Conservation (phyloP, 2,888 invertebrate genomes). For the Lagria hirta region DNA sequence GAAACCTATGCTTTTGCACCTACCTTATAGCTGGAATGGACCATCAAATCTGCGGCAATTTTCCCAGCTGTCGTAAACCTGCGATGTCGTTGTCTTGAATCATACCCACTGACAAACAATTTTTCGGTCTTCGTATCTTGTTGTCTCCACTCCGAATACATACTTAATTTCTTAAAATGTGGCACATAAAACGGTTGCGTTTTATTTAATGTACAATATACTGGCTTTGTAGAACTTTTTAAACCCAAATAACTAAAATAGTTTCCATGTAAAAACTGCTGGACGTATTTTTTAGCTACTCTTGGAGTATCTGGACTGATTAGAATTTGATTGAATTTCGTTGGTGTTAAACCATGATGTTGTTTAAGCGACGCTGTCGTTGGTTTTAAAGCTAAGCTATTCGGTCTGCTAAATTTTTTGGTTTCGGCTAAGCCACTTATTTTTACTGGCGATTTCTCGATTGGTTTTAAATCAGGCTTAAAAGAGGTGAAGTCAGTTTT, state of each 20-base stretch:
- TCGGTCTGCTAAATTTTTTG: constrained; percentile 77
- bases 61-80: constrained; percentile 64
- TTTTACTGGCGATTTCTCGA: constrained; percentile 17
- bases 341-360: constrained; percentile 80
- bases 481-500: constrained; percentile 32
- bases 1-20: too few relatives aligned
- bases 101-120: constrained; percentile 60
- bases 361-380: constrained; percentile 80
- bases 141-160: constrained; percentile 91
- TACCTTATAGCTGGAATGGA: constrained; percentile 55
- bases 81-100: constrained; percentile 73
- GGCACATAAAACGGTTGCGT: constrained; percentile 94
- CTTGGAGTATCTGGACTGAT: constrained; percentile 91
- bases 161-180: constrained; percentile 85
- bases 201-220: constrained; percentile 90
- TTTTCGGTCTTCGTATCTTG: constrained; percentile 53
- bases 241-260: constrained; percentile 89
- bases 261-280: constrained; percentile 86
- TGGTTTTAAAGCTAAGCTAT: constrained; percentile 80
- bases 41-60: constrained; percentile 47
- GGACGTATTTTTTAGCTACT: constrained; percentile 85
- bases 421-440: constrained; percentile 39
- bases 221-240: constrained; percentile 86
- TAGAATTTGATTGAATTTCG: constrained; percentile 77
- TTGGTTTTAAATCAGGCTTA: constrained; percentile 24